These are phyloP conservation scores for Meda fulgida DNA, from an alignment of 2,797 vertebrate genomes.

Conservation along the genomic window DNA sequence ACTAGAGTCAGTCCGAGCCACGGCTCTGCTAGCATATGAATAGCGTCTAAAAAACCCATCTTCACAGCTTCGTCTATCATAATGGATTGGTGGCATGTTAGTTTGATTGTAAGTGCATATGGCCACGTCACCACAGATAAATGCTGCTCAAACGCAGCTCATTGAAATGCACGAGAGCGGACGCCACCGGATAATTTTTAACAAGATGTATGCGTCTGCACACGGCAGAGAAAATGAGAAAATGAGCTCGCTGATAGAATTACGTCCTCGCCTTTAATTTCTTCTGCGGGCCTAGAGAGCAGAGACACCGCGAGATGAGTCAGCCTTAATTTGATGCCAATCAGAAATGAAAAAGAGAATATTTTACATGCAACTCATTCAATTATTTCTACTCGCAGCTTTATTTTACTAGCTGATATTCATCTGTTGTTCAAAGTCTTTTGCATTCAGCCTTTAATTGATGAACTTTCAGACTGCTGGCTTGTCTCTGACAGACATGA, in stretches of 20 bases:
- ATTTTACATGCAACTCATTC: slow-evolving; percentile 20
- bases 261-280: slow-evolving; percentile 68
- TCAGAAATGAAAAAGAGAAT: slow-evolving; percentile 30
- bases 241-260: slow-evolving; percentile 69
- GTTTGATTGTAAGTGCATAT: neutral
- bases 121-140: slow-evolving; percentile 48
- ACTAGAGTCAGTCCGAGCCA: slow-evolving; percentile 3
- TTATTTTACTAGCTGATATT: neutral
- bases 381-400: neutral
- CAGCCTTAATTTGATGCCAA: slow-evolving; percentile 41
- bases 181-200: slow-evolving; percentile 73
- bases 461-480: neutral
- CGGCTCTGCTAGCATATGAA: slow-evolving; percentile 9
- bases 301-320: neutral
- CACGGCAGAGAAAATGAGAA: slow-evolving; percentile 59
- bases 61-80: neutral
- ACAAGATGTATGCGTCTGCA: slow-evolving; percentile 69
- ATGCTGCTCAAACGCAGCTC: slow-evolving; percentile 63
- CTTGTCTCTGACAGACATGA: neutral
- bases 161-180: slow-evolving; percentile 69
- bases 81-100: neutral
- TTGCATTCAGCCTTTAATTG: neutral
- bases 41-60: slow-evolving; percentile 8
- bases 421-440: neutral
- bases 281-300: slow-evolving; percentile 40